phyloP scores from a whole-genome alignment of 2,888 invertebrate genomes.

The Zygaena filipendulae region DNA sequence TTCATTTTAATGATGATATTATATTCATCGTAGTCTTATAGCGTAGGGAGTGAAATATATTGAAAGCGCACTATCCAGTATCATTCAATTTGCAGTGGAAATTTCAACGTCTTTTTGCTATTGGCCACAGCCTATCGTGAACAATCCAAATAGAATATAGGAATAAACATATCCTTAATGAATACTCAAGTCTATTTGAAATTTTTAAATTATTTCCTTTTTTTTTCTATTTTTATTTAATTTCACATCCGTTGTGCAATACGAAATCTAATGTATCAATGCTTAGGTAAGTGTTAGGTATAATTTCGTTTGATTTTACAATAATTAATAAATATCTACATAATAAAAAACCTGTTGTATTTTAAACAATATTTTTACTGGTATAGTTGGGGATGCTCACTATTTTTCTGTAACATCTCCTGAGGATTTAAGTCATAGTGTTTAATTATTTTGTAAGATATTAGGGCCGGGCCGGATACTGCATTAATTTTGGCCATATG shows the following conservation, averaged over 20 bases:
- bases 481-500: conserved; percentile 59
- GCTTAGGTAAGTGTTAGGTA: conserved; percentile 64
- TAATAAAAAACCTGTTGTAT: conserved; percentile 64
- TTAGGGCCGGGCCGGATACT: conserved; percentile 68
- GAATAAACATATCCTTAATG: conserved; percentile 61
- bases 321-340: conserved; percentile 14
- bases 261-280: conserved; percentile 52
- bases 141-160: conserved; percentile 56
- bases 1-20: no score
- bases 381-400: conserved; percentile 30
- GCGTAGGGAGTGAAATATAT: conserved; percentile 36
- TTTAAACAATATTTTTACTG: conserved; percentile 63
- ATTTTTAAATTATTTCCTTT: conserved; percentile 44
- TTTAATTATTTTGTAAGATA: conserved; percentile 62
- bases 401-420: conserved; percentile 32
- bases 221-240: conserved; percentile 44
- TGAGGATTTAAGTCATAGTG: conserved; percentile 59
- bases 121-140: conserved; percentile 44
- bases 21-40: conserved; percentile 54
- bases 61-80: no score
- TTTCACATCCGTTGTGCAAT: conserved; percentile 63
- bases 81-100: no score
- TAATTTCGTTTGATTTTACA: conserved; percentile 64
- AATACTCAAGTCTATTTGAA: conserved; percentile 63
- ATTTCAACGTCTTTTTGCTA: conserved; percentile 47